Percentiles rank a stretch among this genome's conserved stretches.
Evolutionary conservation across 2,888 invertebrate species (phyloP).

Genomic region (Vandiemenella viatica): DNA sequence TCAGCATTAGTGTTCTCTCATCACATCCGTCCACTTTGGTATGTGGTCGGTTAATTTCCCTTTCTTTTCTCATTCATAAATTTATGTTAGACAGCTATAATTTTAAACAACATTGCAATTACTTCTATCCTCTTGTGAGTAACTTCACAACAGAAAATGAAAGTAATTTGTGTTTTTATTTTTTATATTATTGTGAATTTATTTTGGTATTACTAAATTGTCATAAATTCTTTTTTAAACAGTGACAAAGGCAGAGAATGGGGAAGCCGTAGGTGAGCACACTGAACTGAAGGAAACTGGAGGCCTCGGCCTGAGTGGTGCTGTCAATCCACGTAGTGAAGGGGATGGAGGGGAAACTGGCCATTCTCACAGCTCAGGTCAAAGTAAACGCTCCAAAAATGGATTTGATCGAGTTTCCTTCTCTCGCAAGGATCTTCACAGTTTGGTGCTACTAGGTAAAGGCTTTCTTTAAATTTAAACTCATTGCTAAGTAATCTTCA

Average conservation of each 20-base stretch:
- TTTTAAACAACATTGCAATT: neutral
- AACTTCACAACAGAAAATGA: too few species aligned
- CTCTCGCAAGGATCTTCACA: conserved; percentile 54
- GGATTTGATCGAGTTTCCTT: conserved; percentile 59
- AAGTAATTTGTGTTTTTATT: too few species aligned
- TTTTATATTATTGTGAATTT: too few species aligned
- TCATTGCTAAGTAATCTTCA: too few species aligned
- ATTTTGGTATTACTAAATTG: too few species aligned
- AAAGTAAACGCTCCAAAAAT: conserved; percentile 43
- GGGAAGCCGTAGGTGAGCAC: conserved; percentile 33
- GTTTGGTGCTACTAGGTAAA: conserved; percentile 36
- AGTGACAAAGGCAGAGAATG: conserved; percentile 49
- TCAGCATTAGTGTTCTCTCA: too few species aligned
- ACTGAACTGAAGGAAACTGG: conserved; percentile 41
- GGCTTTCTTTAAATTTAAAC: too few species aligned
- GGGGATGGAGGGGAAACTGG: conserved; percentile 52
- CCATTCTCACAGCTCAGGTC: conserved; percentile 40
- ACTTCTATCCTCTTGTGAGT: neutral
- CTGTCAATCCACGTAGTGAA: conserved; percentile 21
- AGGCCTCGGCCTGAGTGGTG: conserved; percentile 23
- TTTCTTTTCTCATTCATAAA: too few species aligned
- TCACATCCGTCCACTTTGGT: too few species aligned
- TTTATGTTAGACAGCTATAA: neutral
- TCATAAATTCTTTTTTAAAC: conserved; percentile 14
- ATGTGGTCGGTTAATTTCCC: too few species aligned